These are phyloP conservation scores for Dione juno DNA, from an alignment of 2,888 invertebrate species.

Conservation along the genomic window DNA sequence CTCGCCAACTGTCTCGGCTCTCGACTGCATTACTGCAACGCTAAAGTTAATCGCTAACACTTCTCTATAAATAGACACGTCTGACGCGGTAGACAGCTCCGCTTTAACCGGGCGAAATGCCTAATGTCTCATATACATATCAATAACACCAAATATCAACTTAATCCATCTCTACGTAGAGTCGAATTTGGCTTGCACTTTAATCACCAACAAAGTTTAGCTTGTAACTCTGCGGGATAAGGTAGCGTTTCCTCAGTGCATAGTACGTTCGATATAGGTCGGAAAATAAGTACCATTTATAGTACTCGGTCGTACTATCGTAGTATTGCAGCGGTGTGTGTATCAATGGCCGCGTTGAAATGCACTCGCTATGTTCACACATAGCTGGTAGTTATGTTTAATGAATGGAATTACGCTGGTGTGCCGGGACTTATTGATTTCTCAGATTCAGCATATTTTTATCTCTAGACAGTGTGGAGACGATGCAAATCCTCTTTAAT, in stretches of 20 bases:
- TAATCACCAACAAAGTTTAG: constrained; percentile 35
- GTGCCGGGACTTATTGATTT: constrained; percentile 68
- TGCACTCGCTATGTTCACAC: constrained; percentile 53
- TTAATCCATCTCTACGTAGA: constrained; percentile 42
- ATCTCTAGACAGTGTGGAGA: constrained; percentile 41
- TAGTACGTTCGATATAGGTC: constrained; percentile 64
- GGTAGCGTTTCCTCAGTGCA: constrained; percentile 50
- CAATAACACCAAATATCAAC: constrained; percentile 47
- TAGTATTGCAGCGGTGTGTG: constrained; percentile 66
- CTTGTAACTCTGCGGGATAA: constrained; percentile 45
- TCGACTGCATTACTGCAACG: constrained; percentile 47
- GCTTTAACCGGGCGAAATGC: constrained; percentile 48
- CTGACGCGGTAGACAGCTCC: constrained; percentile 75
- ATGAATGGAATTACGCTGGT: constrained; percentile 70
- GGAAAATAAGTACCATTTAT: constrained; percentile 78
- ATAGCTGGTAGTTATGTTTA: constrained; percentile 56
- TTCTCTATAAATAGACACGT: constrained; percentile 77
- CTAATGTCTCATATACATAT: constrained; percentile 51
- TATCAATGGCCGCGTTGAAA: constrained; percentile 53
- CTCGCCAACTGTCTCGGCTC: constrained; percentile 41
- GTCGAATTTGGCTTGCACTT: constrained; percentile 44
- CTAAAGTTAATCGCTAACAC: constrained; percentile 61
- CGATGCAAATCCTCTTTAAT: constrained; percentile 29
- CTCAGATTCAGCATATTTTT: constrained; percentile 50
- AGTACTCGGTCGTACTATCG: constrained; percentile 78